Conservation (phyloP, 2,113 vertebrate genomes). For the Megalops atlanticus region DNA sequence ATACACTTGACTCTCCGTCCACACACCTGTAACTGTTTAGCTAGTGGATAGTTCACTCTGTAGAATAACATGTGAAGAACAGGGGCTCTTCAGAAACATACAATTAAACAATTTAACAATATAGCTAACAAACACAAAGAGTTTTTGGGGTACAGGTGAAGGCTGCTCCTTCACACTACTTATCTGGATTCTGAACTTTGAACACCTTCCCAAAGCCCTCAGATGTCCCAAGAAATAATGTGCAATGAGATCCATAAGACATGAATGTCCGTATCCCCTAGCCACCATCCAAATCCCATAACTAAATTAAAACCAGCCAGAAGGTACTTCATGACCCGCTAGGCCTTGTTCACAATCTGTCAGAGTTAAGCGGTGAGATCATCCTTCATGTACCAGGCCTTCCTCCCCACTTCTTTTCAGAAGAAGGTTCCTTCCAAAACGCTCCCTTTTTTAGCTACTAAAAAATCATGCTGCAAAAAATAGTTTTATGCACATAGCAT, state of each 20-base stretch:
- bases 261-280: neutral
- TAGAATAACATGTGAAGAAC: too few species aligned
- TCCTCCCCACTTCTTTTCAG: neutral
- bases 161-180: too few species aligned
- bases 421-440: neutral
- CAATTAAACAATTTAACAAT: too few species aligned
- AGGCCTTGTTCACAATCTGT: neutral
- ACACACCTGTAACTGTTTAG: too few species aligned
- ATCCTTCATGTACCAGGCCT: neutral
- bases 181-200: too few species aligned
- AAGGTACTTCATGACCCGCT: neutral
- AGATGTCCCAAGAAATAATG: neutral
- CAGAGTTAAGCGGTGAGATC: neutral
- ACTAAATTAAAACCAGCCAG: neutral
- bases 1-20: too few species aligned
- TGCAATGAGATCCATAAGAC: neutral
- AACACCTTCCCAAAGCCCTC: neutral
- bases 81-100: too few species aligned
- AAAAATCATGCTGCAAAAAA: neutral
- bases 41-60: too few species aligned
- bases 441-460: neutral
- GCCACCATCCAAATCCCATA: neutral
- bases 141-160: too few species aligned
- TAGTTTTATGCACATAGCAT: neutral
- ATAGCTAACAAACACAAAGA: too few species aligned